Evolutionary conservation across 2,797 vertebrate species (phyloP), one percentile per base, ranked within the genome.

Genomic region (Gymnoscopelus microlampas): DNA sequence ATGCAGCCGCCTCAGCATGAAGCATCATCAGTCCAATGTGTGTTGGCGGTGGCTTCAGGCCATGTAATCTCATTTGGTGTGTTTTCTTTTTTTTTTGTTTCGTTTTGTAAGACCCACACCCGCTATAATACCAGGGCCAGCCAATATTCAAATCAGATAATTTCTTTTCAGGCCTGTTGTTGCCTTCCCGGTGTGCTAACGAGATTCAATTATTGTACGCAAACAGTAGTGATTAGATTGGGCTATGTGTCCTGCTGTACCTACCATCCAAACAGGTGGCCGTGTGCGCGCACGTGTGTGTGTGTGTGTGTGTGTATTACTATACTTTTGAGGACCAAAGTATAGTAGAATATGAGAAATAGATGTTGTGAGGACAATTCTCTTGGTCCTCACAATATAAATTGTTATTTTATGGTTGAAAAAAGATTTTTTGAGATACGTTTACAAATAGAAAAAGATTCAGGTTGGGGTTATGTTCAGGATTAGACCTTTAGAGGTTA

Each of bases 51-150:
- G 68, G 64, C 79, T 87, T 76, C 75, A 76, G 79, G 84, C 77
- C 55, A 63, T 83, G 70, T 87, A 80, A 91, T 86, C 84, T 69
- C 68, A 84, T 90, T 90, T 84, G 84, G 72, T 75, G 64, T 80
- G 26, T 44, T 7, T 44, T 44, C 2, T 44, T 44, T 44, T 29
- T 44, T 44, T 8, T 44, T 9, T 44, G 6, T 39, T 32, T 32
- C 3, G 1, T 35, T 35, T 9, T 44, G 8, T 77, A 19, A 19
- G 67, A 68, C 78, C 77, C 68, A 48, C 68, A 48, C 71, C n/a
- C 9, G 69, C 73, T 82, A 50, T 77, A 53, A 19, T 68, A 78
- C 71, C 74, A 55, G 57, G 70, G 78, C 71, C 73, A 55, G 58
- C 60, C 49, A 71, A 75, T 79, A 78, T 84, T 83, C 66, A 73